Percentiles rank a stretch among this genome's conserved stretches.
These are phyloP conservation scores for Tychaedon coryphoeus DNA, from an alignment of 2,113 vertebrate genomes.

Conservation along the genomic window DNA sequence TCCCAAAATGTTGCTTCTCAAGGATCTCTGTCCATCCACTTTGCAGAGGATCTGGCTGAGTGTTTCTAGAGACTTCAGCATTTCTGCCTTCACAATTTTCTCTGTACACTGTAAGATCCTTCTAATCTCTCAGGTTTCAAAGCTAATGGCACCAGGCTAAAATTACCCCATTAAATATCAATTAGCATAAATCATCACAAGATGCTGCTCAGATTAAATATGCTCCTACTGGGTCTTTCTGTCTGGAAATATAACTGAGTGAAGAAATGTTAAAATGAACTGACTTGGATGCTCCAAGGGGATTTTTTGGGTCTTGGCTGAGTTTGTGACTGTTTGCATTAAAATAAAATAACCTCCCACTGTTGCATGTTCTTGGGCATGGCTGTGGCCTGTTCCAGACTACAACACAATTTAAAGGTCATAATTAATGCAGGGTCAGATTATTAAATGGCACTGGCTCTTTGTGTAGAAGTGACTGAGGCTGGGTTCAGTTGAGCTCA, in stretches of 20 bases:
- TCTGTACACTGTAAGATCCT: background rate
- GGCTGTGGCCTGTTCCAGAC: background rate
- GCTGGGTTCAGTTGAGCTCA: background rate
- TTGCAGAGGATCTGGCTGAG: background rate
- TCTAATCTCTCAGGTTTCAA: slow-evolving; percentile 4
- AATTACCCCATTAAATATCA: slow-evolving; percentile 57
- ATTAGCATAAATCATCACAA: slow-evolving; percentile 59
- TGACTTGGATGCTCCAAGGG: background rate
- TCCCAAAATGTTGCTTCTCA: background rate
- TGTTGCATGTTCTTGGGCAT: background rate
- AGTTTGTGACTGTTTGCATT: background rate
- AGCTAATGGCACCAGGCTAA: slow-evolving; percentile 33
- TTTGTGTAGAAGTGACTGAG: background rate
- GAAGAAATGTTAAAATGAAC: background rate
- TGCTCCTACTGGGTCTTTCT: slow-evolving; percentile 49
- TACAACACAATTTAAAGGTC: background rate
- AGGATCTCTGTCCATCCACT: background rate
- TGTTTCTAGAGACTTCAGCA: background rate
- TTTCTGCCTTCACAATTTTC: background rate
- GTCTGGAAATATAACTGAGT: background rate
- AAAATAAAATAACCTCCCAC: background rate
- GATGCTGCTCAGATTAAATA: slow-evolving; percentile 57
- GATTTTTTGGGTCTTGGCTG: background rate
- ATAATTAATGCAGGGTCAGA: background rate
- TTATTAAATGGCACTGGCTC: fast-evolving